phyloP scores from a whole-genome alignment of 2,113 vertebrate species.

The Daboia siamensis region DNA sequence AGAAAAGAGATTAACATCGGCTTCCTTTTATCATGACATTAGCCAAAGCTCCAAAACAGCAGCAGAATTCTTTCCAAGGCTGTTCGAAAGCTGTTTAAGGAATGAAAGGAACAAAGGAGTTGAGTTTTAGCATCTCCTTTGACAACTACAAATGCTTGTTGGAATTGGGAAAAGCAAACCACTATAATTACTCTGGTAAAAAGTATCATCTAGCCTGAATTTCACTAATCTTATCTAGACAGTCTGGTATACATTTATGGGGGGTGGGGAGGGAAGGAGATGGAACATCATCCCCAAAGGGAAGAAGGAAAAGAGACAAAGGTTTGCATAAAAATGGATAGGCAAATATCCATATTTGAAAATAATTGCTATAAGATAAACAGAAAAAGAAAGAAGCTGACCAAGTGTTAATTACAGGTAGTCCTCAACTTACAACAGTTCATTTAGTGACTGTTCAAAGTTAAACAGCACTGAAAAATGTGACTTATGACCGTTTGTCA shows the following conservation, averaged over 20 bases:
- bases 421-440: no score
- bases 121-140: conserved; percentile 1
- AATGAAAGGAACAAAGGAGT: background rate
- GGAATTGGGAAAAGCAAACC: background rate
- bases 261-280: background rate
- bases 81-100: background rate
- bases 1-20: background rate
- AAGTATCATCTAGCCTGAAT: background rate
- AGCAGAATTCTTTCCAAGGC: background rate
- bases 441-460: no score
- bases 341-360: background rate
- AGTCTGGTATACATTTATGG: background rate
- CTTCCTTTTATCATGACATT: background rate
- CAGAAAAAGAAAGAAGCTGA: background rate
- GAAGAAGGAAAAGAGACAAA: background rate
- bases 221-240: background rate
- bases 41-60: background rate
- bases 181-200: background rate
- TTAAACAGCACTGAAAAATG: no score
- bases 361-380: background rate
- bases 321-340: background rate
- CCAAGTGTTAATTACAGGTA: background rate
- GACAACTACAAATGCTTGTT: background rate
- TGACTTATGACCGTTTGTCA: no score
- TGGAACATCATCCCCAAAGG: background rate